Evolutionary conservation across 2,113 vertebrate species (phyloP).

Genomic region (Nesoenas mayeri): DNA sequence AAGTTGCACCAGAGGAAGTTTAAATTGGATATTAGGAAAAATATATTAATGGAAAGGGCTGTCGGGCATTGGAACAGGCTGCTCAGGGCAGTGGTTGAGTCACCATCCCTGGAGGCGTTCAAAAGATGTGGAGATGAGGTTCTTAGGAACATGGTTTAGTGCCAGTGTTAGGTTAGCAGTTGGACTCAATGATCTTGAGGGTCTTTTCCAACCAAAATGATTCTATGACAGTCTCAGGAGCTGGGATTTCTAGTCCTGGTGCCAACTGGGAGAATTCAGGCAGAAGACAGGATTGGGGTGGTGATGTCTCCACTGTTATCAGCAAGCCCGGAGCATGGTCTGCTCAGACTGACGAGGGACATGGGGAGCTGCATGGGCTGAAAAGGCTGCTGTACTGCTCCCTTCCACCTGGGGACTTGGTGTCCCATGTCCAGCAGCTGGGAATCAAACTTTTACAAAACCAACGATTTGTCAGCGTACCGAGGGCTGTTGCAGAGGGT

Average conservation of each 20-base stretch:
- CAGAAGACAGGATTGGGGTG: not conserved
- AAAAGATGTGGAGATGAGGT: too few species aligned
- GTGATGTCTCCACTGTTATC: rapidly evolving
- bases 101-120: too few species aligned
- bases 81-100: too few species aligned
- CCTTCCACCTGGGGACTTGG: rapidly evolving
- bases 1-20: too few species aligned
- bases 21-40: too few species aligned
- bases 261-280: rapidly evolving
- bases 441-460: not conserved
- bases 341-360: not conserved
- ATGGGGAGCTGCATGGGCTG: not conserved
- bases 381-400: not conserved
- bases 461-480: rapidly evolving
- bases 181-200: too few species aligned
- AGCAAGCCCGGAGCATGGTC: rapidly evolving
- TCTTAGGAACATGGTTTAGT: too few species aligned
- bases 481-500: not conserved
- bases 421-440: not conserved
- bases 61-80: too few species aligned
- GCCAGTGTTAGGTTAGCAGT: too few species aligned
- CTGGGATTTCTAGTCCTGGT: not conserved
- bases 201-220: too few species aligned
- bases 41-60: too few species aligned
- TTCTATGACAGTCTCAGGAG: not conserved